phyloP scores from a whole-genome alignment of 2,797 vertebrate genomes.

The Megaceryle alcyon region DNA sequence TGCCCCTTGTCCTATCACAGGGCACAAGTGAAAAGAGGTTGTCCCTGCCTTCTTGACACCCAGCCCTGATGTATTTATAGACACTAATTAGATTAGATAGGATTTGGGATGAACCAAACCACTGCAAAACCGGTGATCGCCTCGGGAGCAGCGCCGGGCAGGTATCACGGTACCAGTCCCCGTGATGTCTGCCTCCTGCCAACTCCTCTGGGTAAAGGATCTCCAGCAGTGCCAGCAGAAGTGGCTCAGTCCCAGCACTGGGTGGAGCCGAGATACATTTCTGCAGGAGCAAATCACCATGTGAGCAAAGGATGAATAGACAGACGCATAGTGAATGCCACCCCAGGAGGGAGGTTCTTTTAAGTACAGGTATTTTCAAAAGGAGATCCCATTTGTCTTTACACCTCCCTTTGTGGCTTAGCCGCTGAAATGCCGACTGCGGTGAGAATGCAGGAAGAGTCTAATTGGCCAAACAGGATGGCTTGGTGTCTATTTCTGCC shows the following conservation, averaged over 20 bases:
- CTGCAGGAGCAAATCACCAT: conserved; percentile 12
- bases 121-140: background rate
- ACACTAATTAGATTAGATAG: too few species aligned
- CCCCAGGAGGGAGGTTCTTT: conserved; percentile 6
- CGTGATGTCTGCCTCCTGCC: background rate
- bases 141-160: background rate
- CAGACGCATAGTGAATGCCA: background rate
- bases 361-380: conserved; percentile 41
- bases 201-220: background rate
- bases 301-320: conserved; percentile 40
- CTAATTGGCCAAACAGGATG: conserved; percentile 47
- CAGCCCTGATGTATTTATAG: too few species aligned
- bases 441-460: conserved; percentile 47
- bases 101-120: background rate
- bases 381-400: conserved; percentile 22
- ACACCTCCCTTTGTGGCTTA: background rate
- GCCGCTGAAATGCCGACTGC: background rate
- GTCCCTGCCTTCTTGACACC: too few species aligned
- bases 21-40: too few species aligned
- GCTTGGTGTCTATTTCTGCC: conserved; percentile 53
- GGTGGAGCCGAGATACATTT: background rate
- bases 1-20: too few species aligned
- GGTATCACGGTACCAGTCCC: background rate
- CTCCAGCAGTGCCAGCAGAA: background rate
- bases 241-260: background rate